Evolutionary conservation across 1,140 invertebrate genomes (phyloP).

Genomic region (Microplitis demolitor): DNA sequence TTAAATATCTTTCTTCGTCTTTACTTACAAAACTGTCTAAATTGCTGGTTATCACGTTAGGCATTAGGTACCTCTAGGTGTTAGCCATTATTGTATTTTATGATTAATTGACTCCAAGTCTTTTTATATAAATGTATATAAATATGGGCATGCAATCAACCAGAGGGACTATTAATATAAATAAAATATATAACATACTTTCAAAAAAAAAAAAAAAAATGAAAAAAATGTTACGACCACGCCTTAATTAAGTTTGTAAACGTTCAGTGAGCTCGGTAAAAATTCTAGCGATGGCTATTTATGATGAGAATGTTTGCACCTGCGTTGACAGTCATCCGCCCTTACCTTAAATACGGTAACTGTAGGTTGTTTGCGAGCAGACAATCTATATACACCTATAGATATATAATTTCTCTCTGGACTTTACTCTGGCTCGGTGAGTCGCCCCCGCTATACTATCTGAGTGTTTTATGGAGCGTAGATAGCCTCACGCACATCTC

Average conservation of each 20-base stretch:
- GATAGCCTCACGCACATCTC: constrained; percentile 50
- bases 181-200: not conserved
- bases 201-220: not conserved
- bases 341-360: not conserved
- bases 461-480: constrained; percentile 49
- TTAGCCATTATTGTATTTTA: not conserved
- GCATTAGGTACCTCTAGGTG: not conserved
- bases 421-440: not conserved
- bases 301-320: constrained; percentile 60
- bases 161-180: not conserved
- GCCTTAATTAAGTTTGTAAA: constrained; percentile 53
- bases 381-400: constrained; percentile 4
- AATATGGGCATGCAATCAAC: not conserved
- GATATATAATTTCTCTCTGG: not conserved
- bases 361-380: too few relatives aligned
- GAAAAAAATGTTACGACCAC: constrained; percentile 35
- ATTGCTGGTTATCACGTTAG: constrained; percentile 22
- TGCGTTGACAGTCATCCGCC: constrained; percentile 51
- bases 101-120: constrained; percentile 14
- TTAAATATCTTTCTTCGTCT: not conserved
- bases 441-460: constrained; percentile 21
- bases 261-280: constrained; percentile 13
- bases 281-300: constrained; percentile 46
- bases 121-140: not conserved
- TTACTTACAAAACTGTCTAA: not conserved